phyloP scores from a whole-genome alignment of 2,113 vertebrate species.

The Euleptes europaea region DNA sequence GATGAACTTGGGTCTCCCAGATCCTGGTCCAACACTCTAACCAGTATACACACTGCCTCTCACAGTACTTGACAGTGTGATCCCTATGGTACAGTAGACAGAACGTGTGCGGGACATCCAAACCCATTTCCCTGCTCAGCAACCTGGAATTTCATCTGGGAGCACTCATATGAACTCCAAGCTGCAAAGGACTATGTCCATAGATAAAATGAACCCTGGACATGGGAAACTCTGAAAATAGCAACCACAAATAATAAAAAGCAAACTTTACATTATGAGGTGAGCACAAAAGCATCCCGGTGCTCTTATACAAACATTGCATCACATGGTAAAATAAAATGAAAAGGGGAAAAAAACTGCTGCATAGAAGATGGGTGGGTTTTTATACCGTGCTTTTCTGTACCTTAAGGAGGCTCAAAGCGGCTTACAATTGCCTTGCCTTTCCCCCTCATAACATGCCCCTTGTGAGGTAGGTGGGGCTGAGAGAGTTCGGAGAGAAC shows the following conservation, averaged over 20 bases:
- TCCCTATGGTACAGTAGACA: not conserved
- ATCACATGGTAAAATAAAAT: not conserved
- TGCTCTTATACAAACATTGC: not conserved
- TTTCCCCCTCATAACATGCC: too few relatives aligned
- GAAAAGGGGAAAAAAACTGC: not conserved
- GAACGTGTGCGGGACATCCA: not conserved
- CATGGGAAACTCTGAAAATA: not conserved
- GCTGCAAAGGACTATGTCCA: not conserved
- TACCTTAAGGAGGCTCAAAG: too few relatives aligned
- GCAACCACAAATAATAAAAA: not conserved
- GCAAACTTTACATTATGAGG: not conserved
- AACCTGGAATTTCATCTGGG: not conserved
- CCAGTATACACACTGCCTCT: too few relatives aligned
- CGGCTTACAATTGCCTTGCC: too few relatives aligned
- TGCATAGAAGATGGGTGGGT: too few relatives aligned
- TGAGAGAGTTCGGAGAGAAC: too few relatives aligned
- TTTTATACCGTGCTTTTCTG: too few relatives aligned
- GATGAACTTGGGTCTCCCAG: too few relatives aligned
- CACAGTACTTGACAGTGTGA: too few relatives aligned
- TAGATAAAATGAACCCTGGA: not conserved
- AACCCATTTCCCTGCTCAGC: not conserved
- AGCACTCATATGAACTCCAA: not conserved
- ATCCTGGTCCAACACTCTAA: too few relatives aligned
- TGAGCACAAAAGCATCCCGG: not conserved
- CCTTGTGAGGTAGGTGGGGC: too few relatives aligned